A percentile compares a stretch with the other conserved stretches of the same genome.
phyloP scores from a whole-genome alignment of 2,113 vertebrate species.

The Tychaedon coryphoeus region DNA sequence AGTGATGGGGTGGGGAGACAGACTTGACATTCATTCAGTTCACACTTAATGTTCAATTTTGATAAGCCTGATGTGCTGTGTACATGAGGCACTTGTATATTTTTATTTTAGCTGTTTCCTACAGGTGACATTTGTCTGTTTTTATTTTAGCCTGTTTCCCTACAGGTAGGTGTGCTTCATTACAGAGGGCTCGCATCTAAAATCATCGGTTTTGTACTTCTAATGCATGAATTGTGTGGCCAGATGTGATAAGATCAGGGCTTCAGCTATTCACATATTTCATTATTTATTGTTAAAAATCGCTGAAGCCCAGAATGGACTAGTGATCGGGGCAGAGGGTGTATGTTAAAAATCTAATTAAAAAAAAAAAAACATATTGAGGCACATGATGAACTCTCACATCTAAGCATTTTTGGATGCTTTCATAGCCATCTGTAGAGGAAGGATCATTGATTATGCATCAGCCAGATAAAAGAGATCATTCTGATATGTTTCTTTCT shows the following conservation, averaged over 20 bases:
- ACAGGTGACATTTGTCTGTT: not conserved
- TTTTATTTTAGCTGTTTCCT: conserved; percentile 38
- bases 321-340: conserved; percentile 9
- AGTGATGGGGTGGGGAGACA: not conserved
- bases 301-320: not conserved
- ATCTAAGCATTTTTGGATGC: conserved; percentile 64
- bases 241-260: conserved; percentile 22
- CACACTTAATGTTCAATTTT: not conserved
- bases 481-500: conserved; percentile 53
- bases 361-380: conserved; percentile 52
- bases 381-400: conserved; percentile 51
- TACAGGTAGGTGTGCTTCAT: conserved; percentile 4
- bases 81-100: not conserved
- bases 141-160: conserved; percentile 31
- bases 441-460: conserved; percentile 65
- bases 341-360: conserved; percentile 45
- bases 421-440: conserved; percentile 68
- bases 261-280: not conserved
- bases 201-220: not conserved
- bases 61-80: not conserved
- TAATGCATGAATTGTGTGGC: not conserved
- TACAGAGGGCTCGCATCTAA: not conserved
- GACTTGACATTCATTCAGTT: not conserved
- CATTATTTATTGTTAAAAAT: conserved; percentile 31
- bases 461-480: conserved; percentile 64